These are phyloP conservation scores for Turdus rufiventris DNA, from an alignment of 2,113 vertebrate genomes.

Conservation along the genomic window DNA sequence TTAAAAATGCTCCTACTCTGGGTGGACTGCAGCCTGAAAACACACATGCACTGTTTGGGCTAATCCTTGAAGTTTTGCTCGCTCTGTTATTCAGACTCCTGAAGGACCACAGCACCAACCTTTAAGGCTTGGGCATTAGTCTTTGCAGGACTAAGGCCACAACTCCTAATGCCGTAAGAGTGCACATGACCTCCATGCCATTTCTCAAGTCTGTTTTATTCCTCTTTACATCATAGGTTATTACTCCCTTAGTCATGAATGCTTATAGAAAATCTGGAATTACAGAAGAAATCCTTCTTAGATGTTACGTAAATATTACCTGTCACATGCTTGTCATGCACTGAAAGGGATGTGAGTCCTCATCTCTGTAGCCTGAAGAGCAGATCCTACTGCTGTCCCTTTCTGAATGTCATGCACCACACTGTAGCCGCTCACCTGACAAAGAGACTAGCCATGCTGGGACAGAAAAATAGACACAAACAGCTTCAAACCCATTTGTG, in stretches of 20 bases:
- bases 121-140: neutral
- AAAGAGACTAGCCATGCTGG: neutral
- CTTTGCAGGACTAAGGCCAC: neutral
- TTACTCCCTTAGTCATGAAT: neutral
- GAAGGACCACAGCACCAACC: neutral
- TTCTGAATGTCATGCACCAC: rapidly evolving
- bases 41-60: rapidly evolving
- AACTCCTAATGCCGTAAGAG: neutral
- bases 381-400: neutral
- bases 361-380: neutral
- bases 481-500: rapidly evolving
- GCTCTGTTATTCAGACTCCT: neutral
- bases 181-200: rapidly evolving
- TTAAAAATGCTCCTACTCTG: neutral
- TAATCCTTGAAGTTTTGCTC: neutral
- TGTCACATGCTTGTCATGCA: neutral
- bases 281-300: neutral
- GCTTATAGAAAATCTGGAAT: neutral
- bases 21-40: neutral
- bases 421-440: neutral
- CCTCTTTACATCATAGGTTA: neutral
- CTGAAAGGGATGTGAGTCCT: neutral
- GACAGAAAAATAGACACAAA: neutral
- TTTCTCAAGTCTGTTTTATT: neutral
- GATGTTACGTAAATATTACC: rapidly evolving